Evolutionary conservation across 1,140 invertebrate genomes (phyloP).

Genomic region (Panagrolaimus sp.): DNA sequence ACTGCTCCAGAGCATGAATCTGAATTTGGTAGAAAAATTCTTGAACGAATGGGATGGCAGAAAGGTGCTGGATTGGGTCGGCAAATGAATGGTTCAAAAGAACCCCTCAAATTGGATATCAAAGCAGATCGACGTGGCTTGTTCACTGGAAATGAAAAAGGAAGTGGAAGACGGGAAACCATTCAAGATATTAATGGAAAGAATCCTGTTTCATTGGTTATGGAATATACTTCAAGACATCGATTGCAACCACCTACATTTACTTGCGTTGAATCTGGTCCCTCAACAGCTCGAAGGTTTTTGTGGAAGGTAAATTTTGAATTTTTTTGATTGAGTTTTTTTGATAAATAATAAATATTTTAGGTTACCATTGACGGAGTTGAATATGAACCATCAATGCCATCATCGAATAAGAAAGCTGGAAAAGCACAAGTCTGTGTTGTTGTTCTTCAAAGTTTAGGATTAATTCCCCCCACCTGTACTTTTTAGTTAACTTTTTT

Average conservation of each 20-base stretch:
- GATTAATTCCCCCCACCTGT: conserved; percentile 13
- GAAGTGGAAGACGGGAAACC: conserved; percentile 19
- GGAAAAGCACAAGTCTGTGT: conserved; percentile 78
- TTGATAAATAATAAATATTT: conserved; percentile 18
- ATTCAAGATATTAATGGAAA: conserved; percentile 53
- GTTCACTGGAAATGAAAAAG: conserved; percentile 10
- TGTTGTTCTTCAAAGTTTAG: conserved; percentile 36
- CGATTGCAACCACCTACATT: conserved; percentile 81
- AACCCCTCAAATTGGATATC: conserved; percentile 80
- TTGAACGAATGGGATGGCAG: conserved; percentile 97
- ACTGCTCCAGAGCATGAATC: conserved; percentile 79
- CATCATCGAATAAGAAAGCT: conserved; percentile 84
- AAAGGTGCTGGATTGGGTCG: conserved; percentile 89
- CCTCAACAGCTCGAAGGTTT: conserved; percentile 84
- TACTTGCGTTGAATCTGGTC: conserved; percentile 78
- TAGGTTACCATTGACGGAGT: conserved; percentile 78
- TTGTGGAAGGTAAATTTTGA: conserved; percentile 72
- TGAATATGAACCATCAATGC: conserved; percentile 78
- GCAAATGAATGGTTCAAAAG: conserved; percentile 79
- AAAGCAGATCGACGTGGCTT: conserved; percentile 84
- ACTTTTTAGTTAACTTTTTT: too few species aligned
- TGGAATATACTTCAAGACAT: conserved; percentile 81
- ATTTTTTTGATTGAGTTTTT: not conserved
- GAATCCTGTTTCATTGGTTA: conserved; percentile 86
- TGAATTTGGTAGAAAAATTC: conserved; percentile 89